Evolutionary conservation across 2,797 vertebrate species (phyloP), one percentile per base, ranked within the genome.

Genomic region (Rhyacichthys aspro): DNA sequence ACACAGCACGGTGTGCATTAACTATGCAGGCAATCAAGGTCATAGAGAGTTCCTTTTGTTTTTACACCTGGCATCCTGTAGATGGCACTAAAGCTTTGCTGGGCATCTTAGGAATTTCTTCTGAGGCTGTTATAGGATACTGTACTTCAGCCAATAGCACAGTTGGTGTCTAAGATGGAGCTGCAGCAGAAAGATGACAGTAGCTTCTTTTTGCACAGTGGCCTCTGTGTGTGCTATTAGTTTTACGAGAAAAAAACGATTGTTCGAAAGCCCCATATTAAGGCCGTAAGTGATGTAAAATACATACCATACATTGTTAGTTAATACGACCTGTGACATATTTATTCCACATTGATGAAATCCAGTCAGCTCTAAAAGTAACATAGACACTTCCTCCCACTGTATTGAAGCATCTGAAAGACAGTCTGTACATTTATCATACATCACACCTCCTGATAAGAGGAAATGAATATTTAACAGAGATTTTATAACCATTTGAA

Each of bases 1-100:
- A 60, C 62, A 61, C 67, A 66, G 74, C 54, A 63, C 67, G 55
- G 70, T 67, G n/a, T 76, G 67, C 58, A 81, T 83, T 85, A 84
- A 76, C 60, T 60, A 76, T 83, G 74, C 78, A 78, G 45, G 67
- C 72, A 68, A 58, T 74, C 72, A 76, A 83, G 90, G 88, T 91
- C 90, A 90, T 54, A 36, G 41, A 84, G 67, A 90, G 88, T 90
- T 90, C 88, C 37, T 86, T 78, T 70, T 62, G 86, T 67, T 80
- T 70, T 78, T 82, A 32, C 70, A 14, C 43, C 15, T 1, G n/a
- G 0, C 0, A 7, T 50, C 84, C 89, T 84, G 71, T 73, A 90
- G 90, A 80, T 88, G 90, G 88, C 73, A 74, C 63, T 85, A 65
- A 67, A 77, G 88, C 44, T 82, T 77, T 78, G 59, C 58, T 59